Base-by-base conservation (phyloP, 2,888 invertebrate genomes). In the Bimastos eiseni region DNA sequence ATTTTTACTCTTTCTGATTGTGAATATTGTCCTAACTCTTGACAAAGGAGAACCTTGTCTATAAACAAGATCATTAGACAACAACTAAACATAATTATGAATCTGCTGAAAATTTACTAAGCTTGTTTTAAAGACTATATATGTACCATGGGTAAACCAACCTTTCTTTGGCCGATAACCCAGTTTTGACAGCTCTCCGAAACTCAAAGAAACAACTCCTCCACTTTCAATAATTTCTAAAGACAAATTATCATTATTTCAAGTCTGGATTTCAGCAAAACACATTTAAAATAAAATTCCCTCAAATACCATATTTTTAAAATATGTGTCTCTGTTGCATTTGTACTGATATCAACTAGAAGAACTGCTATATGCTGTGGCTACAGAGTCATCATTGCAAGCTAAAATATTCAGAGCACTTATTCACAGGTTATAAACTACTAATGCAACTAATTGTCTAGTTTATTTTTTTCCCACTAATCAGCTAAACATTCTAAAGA, bases 241-340 rank as follows among this genome's bases (percentile, higher is more conserved):
- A 86, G 86, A 86, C 37, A 86, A 86, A 86, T 86, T 86, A 86
- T 36, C 86, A 86, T 86, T 86, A 37, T 36, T 86, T 86, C 37
- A 86, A 86, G 86, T 36, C 86, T 34, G 36, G 36, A 86, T 34
- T 86, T 37, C n/a, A 86, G 86, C 86, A 86, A 37, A 86, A 86
- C 70, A 70, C 70, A 70, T 70, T 24, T n/a, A 70, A 70, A 70
- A 70, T 30, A 70, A 70, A 70, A 70, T 70, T 70, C 70, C 70
- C 70, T n/a, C 70, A 30, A 70, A 70, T 49, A 24, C 49, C 49
- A 49, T 49, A 49, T 49, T 49, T 49, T 49, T 21, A 21, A 11
- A 41, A 41, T 41, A 41, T 49, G 49, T 49, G 49, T 21, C 24
- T 49, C 24, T 21, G 49, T 24, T 49, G 49, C 24, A 49, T 49